Evolutionary conservation across 2,797 vertebrate species (phyloP).

Genomic region (Rhadinocentrus ornatus): DNA sequence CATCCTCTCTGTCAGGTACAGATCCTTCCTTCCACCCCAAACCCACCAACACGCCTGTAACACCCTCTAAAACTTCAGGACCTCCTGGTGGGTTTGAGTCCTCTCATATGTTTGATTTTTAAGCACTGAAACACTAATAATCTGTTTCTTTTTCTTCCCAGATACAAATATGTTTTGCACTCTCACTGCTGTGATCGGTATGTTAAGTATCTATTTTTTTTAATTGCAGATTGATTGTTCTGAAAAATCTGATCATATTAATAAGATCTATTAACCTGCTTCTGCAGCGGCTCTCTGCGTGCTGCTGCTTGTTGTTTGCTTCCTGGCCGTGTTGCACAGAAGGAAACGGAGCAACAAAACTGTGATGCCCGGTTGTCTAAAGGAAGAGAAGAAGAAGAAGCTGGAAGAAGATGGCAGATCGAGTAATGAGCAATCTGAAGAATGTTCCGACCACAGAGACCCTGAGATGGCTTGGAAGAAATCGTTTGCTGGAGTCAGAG

Average conservation of each 20-base stretch:
- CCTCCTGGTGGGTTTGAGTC: neutral
- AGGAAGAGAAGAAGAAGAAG: neutral
- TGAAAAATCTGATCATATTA: neutral
- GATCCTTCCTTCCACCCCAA: neutral
- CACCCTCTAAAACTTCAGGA: neutral
- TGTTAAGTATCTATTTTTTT: neutral
- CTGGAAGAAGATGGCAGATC: neutral
- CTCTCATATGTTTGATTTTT: neutral
- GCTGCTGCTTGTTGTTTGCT: slow-evolving; percentile 61
- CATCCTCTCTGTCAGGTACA: neutral
- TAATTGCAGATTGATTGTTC: neutral
- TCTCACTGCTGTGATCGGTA: slow-evolving; percentile 62
- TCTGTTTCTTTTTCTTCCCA: neutral
- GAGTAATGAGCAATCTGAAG: neutral
- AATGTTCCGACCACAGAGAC: neutral
- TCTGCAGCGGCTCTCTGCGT: slow-evolving; percentile 70
- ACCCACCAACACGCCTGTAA: neutral
- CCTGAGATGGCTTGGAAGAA: slow-evolving; percentile 5
- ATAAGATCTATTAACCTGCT: neutral
- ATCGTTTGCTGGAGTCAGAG: slow-evolving; percentile 40
- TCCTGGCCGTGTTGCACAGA: slow-evolving; percentile 60
- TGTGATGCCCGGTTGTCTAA: slow-evolving; percentile 41
- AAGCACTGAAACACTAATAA: neutral
- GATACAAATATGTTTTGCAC: slow-evolving; percentile 4
- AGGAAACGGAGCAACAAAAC: slow-evolving; percentile 68